Evolutionary conservation across 1,140 invertebrate species (phyloP), one percentile per base, ranked within the genome.

Genomic region (Drosophila parabipectinata): DNA sequence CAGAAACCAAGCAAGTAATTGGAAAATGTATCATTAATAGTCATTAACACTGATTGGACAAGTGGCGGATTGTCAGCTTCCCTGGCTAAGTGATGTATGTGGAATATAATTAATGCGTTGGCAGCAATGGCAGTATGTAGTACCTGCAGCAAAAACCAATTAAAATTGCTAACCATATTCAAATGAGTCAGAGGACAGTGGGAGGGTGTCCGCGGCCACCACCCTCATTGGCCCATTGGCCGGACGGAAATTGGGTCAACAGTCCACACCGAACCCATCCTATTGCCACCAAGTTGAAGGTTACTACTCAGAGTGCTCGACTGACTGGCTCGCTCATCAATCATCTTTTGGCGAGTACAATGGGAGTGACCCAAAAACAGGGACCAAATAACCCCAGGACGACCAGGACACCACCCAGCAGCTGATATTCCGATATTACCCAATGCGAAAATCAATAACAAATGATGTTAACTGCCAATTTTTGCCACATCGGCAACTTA

Each of bases 401-500:
- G 57, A 73, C 60, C 56, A 44, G 45, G 55, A 53, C 32, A 18
- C 15, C 39, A 51, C 15, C 66, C 39, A 51, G 26, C 66, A 63
- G 74, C 75, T 72, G 67, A 77, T 77, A 63, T 26, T 48, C 41
- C 9, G 47, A 47, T 60, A 61, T 57, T 57, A 75, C 53, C 74
- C 54, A 51, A 39, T 68, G 55, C 60, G 44, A 87, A 88, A 88
- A 88, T 88, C 83, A 83, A 88, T 88, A 88, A 88, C 78, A 88
- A 88, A 88, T 88, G 76, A 88, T 88, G 84, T 88, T 87, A 87
- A 88, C 83, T 83, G 83, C 67, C 79, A 88, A 83, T 79, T 88
- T 79, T 69, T 83, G 84, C 66, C 76, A 73, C 76, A 83, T 87
- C 74, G 77, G 74, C 83, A 81, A 56, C 39, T 60, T 41, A n/a